Percentiles rank a stretch among this genome's conserved stretches.
phyloP scores from a whole-genome alignment of 2,797 vertebrate species.

The Notolepis coatsorum region DNA sequence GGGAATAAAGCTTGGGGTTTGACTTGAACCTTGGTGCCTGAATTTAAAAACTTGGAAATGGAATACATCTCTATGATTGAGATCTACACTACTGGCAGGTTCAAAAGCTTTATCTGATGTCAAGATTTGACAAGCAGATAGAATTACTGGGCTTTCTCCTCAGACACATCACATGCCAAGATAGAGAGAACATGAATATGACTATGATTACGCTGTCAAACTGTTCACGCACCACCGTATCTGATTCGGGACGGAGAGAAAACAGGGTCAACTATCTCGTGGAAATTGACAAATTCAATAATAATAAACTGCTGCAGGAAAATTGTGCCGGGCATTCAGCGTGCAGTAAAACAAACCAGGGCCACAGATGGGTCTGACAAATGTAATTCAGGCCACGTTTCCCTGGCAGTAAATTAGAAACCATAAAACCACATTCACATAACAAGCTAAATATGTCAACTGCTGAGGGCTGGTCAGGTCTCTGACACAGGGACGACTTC shows the following conservation, averaged over 20 bases:
- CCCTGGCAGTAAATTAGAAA: neutral
- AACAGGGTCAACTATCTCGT: neutral
- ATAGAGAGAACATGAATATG: neutral
- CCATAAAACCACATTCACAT: too few species aligned
- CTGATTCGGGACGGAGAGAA: neutral
- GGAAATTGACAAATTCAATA: neutral
- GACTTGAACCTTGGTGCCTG: neutral
- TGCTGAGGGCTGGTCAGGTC: too few species aligned
- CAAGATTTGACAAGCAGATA: too few species aligned
- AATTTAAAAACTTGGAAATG: neutral
- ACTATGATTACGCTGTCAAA: too few species aligned
- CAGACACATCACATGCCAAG: neutral
- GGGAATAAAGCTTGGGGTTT: neutral
- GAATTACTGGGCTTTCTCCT: neutral
- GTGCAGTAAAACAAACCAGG: neutral
- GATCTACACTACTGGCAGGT: neutral
- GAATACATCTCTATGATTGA: neutral
- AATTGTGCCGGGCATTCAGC: neutral
- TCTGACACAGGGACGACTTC: too few species aligned
- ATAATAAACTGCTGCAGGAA: neutral
- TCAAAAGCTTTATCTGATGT: neutral
- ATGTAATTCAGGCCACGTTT: slow-evolving; percentile 2
- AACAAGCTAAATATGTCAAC: too few species aligned
- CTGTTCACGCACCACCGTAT: too few species aligned
- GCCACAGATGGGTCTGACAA: neutral